Base-by-base conservation (phyloP, 2,797 vertebrate genomes). In the Caiman crocodilus region DNA sequence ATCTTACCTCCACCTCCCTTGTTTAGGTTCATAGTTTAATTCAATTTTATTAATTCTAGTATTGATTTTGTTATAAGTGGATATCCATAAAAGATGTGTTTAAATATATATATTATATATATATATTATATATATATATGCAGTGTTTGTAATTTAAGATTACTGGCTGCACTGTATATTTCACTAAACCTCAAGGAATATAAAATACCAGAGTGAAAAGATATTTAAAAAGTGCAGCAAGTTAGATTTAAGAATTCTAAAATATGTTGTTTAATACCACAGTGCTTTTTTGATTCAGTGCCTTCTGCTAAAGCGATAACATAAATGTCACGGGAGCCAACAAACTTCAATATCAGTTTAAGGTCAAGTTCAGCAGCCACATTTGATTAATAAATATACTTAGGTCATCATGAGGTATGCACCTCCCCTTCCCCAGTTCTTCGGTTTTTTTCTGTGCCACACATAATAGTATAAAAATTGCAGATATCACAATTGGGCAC, bases 171-270 rank as follows among this genome's bases (percentile, higher is more conserved):
- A 42, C 18, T 16, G 69, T 26, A 8, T 88, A 74, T 14, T 79
- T 93, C 82, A 89, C 4, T 71, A 87, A 89, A 7, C 61, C n/a
- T 84, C 11, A 71, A 77, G 35, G 91, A 81, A 59, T 58, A n/a
- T 13, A 69, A 17, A 73, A 74, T 28, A 14, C 11, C 71, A n/a
- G 59, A 65, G 42, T 12, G 60, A 75, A 83, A 79, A 85, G 13
- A n/a, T 26, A 28, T 73, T 73, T 35, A 81, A 90, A 67, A 55
- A 74, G 4, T 23, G 3, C 58, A 77, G 1, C 80, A 5, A 86
- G 60, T 64, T 82, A 32, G 23, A 81, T 35, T 87, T 71, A 87
- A 84, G 74, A 92, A 76, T 65, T 42, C n/a, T 90, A 76, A 7
- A 56, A 14, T 35, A 67, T 67, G 5, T 69, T 56, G 64, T 81